These are phyloP conservation scores for Tetramorium simillimum DNA, from an alignment of 1,140 invertebrate genomes.

Conservation along the genomic window DNA sequence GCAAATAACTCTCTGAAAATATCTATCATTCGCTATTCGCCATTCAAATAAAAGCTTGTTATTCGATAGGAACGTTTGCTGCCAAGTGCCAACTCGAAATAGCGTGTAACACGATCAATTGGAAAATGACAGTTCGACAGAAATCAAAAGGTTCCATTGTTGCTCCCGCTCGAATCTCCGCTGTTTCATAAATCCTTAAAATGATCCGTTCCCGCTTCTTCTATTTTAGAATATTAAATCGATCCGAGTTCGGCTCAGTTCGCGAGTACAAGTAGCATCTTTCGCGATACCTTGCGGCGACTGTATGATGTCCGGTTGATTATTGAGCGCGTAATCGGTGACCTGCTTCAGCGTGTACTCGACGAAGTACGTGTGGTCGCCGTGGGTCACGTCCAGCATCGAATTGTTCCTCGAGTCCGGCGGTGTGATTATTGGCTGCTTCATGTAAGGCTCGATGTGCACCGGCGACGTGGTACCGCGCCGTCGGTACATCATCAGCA, in stretches of 20 bases:
- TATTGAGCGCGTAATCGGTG: conserved; percentile 83
- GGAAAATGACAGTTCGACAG: background rate
- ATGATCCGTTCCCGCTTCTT: too few species aligned
- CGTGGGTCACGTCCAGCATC: conserved; percentile 85
- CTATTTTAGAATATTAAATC: background rate
- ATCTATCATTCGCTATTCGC: too few species aligned
- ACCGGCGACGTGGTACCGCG: conserved; percentile 84
- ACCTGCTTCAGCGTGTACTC: conserved; percentile 86
- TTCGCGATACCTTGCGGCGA: conserved; percentile 83
- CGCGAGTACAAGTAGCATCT: background rate
- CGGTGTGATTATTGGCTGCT: conserved; percentile 86
- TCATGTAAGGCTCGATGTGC: conserved; percentile 85
- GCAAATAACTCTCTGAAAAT: background rate
- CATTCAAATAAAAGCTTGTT: background rate
- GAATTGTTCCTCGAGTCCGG: conserved; percentile 85
- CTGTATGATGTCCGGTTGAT: conserved; percentile 86
- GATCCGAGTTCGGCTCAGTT: background rate
- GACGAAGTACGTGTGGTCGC: conserved; percentile 86
- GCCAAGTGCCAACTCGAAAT: background rate
- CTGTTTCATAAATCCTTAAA: background rate
- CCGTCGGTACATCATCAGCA: conserved; percentile 85
- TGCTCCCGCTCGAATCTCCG: background rate
- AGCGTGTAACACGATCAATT: background rate
- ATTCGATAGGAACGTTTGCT: background rate
- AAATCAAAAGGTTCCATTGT: background rate